A percentile compares a stretch with the other conserved stretches of the same genome.
Conservation (phyloP, 2,888 invertebrate species). For the Pyrocoelia pectoralis region DNA sequence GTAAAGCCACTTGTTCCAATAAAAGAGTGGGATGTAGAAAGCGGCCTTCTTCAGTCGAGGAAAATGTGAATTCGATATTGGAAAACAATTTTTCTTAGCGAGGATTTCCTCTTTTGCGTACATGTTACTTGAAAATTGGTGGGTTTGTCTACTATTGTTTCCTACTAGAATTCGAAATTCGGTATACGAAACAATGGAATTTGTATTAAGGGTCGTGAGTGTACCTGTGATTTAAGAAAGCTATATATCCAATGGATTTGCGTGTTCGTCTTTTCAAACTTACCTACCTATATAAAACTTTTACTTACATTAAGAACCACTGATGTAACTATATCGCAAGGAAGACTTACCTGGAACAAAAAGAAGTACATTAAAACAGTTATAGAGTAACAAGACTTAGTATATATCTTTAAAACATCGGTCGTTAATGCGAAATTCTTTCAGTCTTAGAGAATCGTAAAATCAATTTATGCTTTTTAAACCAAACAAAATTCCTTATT, state of each 20-base stretch:
- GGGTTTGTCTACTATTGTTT: constrained; percentile 42
- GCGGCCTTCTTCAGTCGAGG: constrained; percentile 40
- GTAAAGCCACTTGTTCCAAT: constrained; percentile 40
- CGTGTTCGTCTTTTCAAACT: too few species aligned
- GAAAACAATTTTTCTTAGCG: constrained; percentile 62
- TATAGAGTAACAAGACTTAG: neutral
- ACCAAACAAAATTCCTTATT: constrained; percentile 26
- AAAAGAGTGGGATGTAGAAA: constrained; percentile 43
- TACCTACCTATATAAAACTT: neutral
- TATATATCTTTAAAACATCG: neutral
- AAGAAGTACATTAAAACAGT: neutral
- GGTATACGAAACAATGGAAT: constrained; percentile 28
- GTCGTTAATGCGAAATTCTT: neutral
- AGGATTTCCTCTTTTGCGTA: constrained; percentile 45
- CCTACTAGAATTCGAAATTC: constrained; percentile 38
- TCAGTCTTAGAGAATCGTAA: neutral
- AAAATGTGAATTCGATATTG: constrained; percentile 60
- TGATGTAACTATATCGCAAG: constrained; percentile 13
- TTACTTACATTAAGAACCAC: neutral
- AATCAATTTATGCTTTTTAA: constrained; percentile 21
- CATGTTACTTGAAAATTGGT: constrained; percentile 42
- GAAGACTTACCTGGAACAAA: constrained; percentile 37
- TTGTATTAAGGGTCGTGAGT: constrained; percentile 22
- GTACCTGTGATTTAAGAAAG: constrained; percentile 14
- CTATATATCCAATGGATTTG: constrained; percentile 13